Evolutionary conservation across 2,113 vertebrate genomes (phyloP), one percentile per base, ranked within the genome.

Genomic region (Oryzias curvinotus): DNA sequence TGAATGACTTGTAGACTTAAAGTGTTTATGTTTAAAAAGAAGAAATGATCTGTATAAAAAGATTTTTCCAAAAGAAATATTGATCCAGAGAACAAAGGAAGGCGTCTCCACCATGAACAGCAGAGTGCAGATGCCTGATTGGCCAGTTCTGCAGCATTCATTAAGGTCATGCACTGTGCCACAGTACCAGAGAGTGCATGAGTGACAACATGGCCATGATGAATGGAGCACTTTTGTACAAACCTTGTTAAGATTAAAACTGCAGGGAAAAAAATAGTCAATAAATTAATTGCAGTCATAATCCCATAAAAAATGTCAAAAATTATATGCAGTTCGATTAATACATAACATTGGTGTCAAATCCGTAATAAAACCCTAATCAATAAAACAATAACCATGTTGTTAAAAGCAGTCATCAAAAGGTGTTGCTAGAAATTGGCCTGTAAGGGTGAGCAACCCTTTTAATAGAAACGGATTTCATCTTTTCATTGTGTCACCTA

Each of bases 401-500:
- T 98, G 97, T 98, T 99, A 98, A 99, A 98, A 98, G 96, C 89
- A 36, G 94, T 89, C 93, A 86, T 70, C 80, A 92, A 94, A 93
- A 97, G 94, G 95, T 96, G 93, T 92, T 93, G 93, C 73, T 90
- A 89, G 92, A 93, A 91, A 91, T 78, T 60, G 92, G 88, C 95
- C 36, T 96, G 93, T 91, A 94, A 92, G 92, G 97, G 96, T 98
- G 95, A 98, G 93, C 96, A 96, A 98, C 96, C 97, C 97, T 99
- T 99, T 99, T 99, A 99, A 98, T 97, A 98, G 95, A 96, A 98
- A 98, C 94, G 95, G 95, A 96, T 98, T 98, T 98, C 96, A 97
- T 98, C 97, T 97, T 96, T 97, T 93, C 94, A 95, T 95, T 88
- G 1, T 96, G 97, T 97, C 97, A 97, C 93, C 93, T 99, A 98